Evolutionary conservation across 2,113 vertebrate species (phyloP).

Genomic region (Syrrhaptes paradoxus): DNA sequence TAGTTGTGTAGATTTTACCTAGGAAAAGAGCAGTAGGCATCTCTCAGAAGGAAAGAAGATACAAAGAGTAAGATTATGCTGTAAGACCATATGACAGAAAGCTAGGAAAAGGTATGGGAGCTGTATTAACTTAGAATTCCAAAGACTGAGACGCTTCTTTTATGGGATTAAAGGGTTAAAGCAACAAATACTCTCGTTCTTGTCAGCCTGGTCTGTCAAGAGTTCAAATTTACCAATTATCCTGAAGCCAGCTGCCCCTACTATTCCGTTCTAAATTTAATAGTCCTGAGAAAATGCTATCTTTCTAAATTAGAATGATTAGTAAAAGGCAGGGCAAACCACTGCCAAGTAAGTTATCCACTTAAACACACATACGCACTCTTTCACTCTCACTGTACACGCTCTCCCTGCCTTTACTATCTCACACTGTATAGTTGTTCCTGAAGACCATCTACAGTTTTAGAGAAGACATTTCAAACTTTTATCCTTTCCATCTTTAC

Average conservation of each 20-base stretch:
- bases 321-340: conserved; percentile 15
- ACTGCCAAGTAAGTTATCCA: neutral
- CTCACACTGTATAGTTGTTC: neutral
- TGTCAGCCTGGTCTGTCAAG: conserved; percentile 56
- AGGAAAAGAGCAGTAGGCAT: neutral
- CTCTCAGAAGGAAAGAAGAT: neutral
- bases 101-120: neutral
- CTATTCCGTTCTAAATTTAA: conserved; percentile 64
- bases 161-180: conserved; percentile 24
- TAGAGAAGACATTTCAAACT: neutral
- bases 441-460: neutral
- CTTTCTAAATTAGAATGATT: conserved; percentile 53
- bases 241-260: conserved; percentile 60
- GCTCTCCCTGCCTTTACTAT: neutral
- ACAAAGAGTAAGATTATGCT: neutral
- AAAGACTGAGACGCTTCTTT: neutral
- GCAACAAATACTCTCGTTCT: neutral
- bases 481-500: neutral
- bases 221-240: conserved; percentile 71
- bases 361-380: neutral
- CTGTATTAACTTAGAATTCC: neutral
- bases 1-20: neutral
- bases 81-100: neutral
- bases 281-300: conserved; percentile 55
- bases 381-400: neutral